Percentiles rank a stretch among this genome's conserved stretches.
Evolutionary conservation across 2,797 vertebrate genomes (phyloP).

Genomic region (Tiaroga cobitis): DNA sequence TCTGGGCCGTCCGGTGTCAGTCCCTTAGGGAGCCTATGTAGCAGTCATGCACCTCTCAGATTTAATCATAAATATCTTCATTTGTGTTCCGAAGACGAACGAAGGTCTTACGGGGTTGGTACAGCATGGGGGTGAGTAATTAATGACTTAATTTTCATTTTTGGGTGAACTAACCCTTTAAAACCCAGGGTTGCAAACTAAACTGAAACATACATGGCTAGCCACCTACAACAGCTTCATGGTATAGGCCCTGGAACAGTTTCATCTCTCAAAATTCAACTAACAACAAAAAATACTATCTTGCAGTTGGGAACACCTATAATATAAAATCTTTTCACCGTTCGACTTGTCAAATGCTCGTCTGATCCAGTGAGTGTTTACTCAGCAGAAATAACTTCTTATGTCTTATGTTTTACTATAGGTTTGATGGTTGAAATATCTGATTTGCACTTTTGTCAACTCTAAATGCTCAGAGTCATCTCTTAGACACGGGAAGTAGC

Average conservation of each 20-base stretch:
- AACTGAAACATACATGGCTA: too few species aligned
- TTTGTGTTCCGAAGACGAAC: too few species aligned
- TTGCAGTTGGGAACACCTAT: not conserved
- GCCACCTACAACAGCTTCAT: too few species aligned
- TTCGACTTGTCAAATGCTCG: not conserved
- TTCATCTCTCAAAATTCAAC: not conserved
- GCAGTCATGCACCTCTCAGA: too few species aligned
- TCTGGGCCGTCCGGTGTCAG: too few species aligned
- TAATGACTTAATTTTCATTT: too few species aligned
- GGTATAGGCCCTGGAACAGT: not conserved
- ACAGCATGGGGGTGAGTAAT: too few species aligned
- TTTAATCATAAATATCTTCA: too few species aligned
- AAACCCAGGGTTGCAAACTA: too few species aligned
- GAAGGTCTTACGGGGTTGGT: too few species aligned
- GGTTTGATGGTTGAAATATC: not conserved
- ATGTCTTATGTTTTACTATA: not conserved
- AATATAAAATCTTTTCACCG: not conserved
- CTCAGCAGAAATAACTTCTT: not conserved
- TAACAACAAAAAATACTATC: not conserved
- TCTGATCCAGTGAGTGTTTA: not conserved
- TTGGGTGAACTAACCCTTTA: too few species aligned
- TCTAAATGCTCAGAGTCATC: conserved; percentile 27
- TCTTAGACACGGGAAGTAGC: conserved; percentile 20
- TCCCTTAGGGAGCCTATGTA: too few species aligned
- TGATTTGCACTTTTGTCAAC: not conserved